Evolutionary conservation across 2,797 vertebrate genomes (phyloP).

Genomic region (Meriones psammophilus): DNA sequence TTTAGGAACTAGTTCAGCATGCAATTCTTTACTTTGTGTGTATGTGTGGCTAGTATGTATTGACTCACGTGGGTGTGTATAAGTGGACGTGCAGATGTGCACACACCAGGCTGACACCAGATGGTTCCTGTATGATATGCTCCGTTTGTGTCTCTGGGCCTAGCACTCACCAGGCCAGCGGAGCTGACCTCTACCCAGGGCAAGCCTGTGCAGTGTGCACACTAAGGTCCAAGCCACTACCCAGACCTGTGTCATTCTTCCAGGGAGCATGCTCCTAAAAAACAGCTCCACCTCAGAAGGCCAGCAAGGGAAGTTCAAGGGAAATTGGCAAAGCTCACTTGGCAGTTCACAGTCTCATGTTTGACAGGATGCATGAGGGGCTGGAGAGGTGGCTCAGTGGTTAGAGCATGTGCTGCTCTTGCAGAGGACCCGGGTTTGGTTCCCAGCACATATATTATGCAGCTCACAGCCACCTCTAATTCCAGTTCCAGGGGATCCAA

Average conservation of each 20-base stretch:
- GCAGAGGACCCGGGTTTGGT: background rate
- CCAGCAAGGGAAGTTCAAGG: background rate
- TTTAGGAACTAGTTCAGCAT: slow-evolving; percentile 27
- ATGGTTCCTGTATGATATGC: background rate
- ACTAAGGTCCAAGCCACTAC: background rate
- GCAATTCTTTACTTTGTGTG: background rate
- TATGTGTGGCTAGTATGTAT: background rate
- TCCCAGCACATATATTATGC: background rate
- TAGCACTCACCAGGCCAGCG: background rate
- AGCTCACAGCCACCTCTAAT: background rate
- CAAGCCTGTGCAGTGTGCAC: too few species aligned
- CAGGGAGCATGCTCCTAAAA: background rate
- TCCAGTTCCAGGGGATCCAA: background rate
- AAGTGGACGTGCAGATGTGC: background rate
- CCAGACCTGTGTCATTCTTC: background rate
- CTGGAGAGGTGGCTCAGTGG: background rate
- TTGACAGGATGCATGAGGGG: background rate
- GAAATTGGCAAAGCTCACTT: background rate
- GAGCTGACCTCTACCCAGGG: background rate
- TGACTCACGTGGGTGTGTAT: background rate
- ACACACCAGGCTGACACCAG: too few species aligned
- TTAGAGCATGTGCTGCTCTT: background rate
- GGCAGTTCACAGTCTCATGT: background rate
- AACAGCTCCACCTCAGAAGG: background rate
- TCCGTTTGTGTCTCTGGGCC: background rate